phyloP scores from a whole-genome alignment of 2,113 vertebrate genomes.

The Malurus alboscapulatus region DNA sequence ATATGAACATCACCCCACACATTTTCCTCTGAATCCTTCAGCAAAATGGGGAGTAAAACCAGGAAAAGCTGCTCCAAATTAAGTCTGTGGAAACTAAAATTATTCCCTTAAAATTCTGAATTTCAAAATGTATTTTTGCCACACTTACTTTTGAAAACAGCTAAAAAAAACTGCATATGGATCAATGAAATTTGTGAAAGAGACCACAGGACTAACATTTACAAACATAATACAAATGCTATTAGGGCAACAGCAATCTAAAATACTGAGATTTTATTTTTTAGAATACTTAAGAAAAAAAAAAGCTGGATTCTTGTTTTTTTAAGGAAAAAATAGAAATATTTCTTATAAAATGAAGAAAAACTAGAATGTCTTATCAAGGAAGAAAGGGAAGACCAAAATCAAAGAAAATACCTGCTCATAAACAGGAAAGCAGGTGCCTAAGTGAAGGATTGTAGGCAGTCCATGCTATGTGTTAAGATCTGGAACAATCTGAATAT shows the following conservation, averaged over 20 bases:
- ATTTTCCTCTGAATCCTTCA: background rate
- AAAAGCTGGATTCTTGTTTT: background rate
- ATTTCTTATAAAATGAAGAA: background rate
- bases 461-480: background rate
- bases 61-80: background rate
- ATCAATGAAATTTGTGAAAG: background rate
- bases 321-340: background rate
- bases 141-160: background rate
- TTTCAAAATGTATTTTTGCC: background rate
- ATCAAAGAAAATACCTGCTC: background rate
- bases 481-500: background rate
- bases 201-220: background rate
- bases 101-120: background rate
- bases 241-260: background rate
- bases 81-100: background rate
- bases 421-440: background rate
- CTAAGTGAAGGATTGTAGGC: background rate
- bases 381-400: background rate
- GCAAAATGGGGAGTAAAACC: background rate
- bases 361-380: background rate
- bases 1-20: accelerated
- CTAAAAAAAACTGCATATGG: background rate
- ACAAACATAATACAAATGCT: background rate
- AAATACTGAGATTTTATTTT: accelerated
- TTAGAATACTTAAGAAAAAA: background rate